Conservation (phyloP, 2,113 vertebrate genomes). For the Calypte anna region DNA sequence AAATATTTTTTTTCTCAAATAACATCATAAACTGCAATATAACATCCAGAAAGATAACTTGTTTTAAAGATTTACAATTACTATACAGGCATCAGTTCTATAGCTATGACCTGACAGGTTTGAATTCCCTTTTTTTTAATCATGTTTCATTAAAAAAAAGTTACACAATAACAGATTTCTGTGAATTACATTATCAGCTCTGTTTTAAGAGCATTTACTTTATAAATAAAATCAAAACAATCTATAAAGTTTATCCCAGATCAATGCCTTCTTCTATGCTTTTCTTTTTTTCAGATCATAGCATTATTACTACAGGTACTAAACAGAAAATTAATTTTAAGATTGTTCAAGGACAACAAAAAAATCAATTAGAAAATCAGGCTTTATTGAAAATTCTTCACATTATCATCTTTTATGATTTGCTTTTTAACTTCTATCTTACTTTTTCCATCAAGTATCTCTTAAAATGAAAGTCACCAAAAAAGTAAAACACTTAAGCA, state of each 20-base stretch:
- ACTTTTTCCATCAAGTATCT: conserved; percentile 7
- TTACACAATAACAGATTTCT: conserved; percentile 30
- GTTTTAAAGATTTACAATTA: conserved; percentile 78
- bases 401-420: neutral
- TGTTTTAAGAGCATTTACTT: conserved; percentile 31
- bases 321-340: conserved; percentile 27
- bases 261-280: neutral
- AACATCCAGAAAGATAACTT: conserved; percentile 74
- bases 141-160: neutral
- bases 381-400: neutral
- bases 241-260: neutral
- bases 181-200: neutral
- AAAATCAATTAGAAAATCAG: neutral
- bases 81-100: conserved; percentile 61
- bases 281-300: neutral
- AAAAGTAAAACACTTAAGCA: conserved; percentile 18
- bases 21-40: conserved; percentile 45
- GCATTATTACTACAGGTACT: neutral
- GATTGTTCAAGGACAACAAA: neutral
- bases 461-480: conserved; percentile 5
- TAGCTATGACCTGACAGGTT: conserved; percentile 36
- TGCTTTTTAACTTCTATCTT: conserved; percentile 17
- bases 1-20: conserved; percentile 73
- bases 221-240: neutral
- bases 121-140: conserved; percentile 12